These are phyloP conservation scores for Leiothrix lutea DNA, from an alignment of 2,113 vertebrate species.

Conservation along the genomic window DNA sequence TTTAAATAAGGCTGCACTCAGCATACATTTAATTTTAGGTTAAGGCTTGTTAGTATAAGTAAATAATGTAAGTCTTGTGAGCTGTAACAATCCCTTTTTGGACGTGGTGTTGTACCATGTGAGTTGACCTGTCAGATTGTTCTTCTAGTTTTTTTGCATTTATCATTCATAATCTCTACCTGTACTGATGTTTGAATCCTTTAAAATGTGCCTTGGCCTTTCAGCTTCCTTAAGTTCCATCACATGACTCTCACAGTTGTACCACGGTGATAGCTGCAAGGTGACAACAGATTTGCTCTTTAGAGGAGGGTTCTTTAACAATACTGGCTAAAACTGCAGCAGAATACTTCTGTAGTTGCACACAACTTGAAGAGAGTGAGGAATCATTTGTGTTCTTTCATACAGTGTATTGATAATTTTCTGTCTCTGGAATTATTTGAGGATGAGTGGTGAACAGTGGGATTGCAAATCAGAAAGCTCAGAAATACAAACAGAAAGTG, in stretches of 20 bases:
- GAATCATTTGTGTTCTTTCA: neutral
- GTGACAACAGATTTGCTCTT: neutral
- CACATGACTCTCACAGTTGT: rapidly evolving
- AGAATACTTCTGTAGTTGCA: neutral
- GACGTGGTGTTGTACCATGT: neutral
- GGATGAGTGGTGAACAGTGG: neutral
- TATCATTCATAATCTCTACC: neutral
- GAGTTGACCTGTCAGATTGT: neutral
- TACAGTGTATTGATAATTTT: neutral
- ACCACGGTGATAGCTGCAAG: neutral
- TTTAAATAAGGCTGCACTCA: neutral
- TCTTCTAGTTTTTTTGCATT: neutral
- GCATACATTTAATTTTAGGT: neutral
- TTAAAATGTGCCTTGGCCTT: neutral
- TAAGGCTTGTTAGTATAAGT: neutral
- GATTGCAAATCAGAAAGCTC: neutral
- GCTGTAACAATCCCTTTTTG: neutral
- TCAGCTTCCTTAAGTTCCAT: neutral
- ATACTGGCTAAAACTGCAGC: neutral
- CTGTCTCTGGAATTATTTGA: neutral
- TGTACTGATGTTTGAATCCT: neutral
- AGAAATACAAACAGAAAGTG: neutral
- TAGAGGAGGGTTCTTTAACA: neutral
- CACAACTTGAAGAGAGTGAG: neutral
- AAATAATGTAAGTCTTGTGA: neutral